phyloP scores from a whole-genome alignment of 2,888 invertebrate genomes.

The Drosophila buzzatii region DNA sequence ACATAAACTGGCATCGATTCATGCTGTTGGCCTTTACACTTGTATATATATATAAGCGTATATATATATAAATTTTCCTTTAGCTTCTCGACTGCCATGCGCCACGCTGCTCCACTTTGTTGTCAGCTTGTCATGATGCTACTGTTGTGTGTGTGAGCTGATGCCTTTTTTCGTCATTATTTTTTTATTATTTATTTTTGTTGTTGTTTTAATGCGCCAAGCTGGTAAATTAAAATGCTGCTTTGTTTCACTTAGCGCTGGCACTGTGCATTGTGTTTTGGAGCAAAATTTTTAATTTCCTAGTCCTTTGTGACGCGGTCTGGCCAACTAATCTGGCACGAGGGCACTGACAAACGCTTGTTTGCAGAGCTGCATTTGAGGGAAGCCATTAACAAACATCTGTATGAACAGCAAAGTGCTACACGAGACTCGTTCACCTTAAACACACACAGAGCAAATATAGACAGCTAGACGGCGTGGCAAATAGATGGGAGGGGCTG shows the following conservation, averaged over 20 bases:
- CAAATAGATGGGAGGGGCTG: neutral
- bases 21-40: constrained; percentile 20
- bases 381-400: constrained; percentile 68
- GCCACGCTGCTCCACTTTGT: constrained; percentile 41
- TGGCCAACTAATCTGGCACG: constrained; percentile 61
- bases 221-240: constrained; percentile 68
- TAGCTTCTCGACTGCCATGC: constrained; percentile 12
- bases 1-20: constrained; percentile 38
- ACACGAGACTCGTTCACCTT: constrained; percentile 51
- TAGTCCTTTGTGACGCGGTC: constrained; percentile 55
- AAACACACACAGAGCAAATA: constrained; percentile 36
- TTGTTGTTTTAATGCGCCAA: constrained; percentile 35
- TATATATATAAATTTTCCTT: constrained; percentile 5
- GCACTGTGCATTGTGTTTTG: constrained; percentile 52
- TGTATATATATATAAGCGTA: neutral
- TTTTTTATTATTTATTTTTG: constrained; percentile 16
- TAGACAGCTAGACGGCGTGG: constrained; percentile 9
- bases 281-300: constrained; percentile 67
- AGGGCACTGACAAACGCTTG: constrained; percentile 24
- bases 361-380: constrained; percentile 22
- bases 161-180: constrained; percentile 3
- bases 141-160: constrained; percentile 12
- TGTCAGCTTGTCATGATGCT: constrained; percentile 35
- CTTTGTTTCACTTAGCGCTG: constrained; percentile 70
- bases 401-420: constrained; percentile 51